These are phyloP conservation scores for Mycalesis mineus DNA, from an alignment of 2,888 invertebrate genomes.

Conservation along the genomic window DNA sequence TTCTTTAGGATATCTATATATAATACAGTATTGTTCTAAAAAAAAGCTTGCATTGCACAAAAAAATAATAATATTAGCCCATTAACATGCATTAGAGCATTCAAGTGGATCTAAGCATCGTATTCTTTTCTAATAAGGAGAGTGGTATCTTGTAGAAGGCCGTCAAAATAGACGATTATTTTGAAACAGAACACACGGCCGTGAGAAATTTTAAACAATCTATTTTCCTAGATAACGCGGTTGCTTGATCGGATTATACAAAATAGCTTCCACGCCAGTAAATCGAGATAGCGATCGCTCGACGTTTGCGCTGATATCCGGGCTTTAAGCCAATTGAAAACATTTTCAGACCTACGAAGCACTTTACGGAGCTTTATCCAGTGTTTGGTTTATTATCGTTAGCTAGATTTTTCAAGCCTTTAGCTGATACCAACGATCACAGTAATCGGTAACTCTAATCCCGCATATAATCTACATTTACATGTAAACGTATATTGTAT, in stretches of 20 bases:
- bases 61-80: no score
- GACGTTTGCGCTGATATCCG: conserved; percentile 40
- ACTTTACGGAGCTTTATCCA: not conserved
- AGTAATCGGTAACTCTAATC: not conserved
- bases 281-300: conserved; percentile 29
- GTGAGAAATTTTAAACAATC: not conserved
- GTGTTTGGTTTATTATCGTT: not conserved
- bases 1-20: no score
- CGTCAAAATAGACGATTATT: no score
- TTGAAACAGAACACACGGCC: no score
- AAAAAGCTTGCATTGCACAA: no score
- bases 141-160: no score
- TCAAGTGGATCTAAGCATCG: no score
- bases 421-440: not conserved
- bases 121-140: no score
- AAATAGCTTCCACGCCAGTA: conserved; percentile 32
- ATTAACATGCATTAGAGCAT: no score
- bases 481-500: no score
- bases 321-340: conserved; percentile 50
- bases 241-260: conserved; percentile 25
- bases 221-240: conserved; percentile 14
- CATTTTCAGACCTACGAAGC: conserved; percentile 42
- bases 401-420: not conserved
- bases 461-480: no score
- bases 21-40: no score